Base-by-base conservation (phyloP, 2,888 invertebrate species). In the Balanococcus diminutus region DNA sequence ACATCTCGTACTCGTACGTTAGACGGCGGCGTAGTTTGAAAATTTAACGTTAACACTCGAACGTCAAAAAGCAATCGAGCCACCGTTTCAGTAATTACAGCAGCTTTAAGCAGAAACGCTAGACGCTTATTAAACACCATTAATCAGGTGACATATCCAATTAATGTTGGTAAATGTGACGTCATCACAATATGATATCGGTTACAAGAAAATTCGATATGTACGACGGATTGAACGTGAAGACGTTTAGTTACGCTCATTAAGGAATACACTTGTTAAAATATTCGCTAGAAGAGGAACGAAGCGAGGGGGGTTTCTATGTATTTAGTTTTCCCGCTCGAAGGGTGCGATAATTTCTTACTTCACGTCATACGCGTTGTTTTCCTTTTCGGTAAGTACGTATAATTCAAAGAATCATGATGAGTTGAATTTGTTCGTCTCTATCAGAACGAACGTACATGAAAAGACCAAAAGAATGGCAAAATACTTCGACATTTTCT, bases 131-230 rank as follows among this genome's bases (percentile, higher is more conserved):
- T 87, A 87, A 87, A 87, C 83, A 86, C 85, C 87, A 87, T 87
- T 87, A 87, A 87, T 87, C 87, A 87, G 87, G 86, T 87, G 87
- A 87, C 87, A 87, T 87, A 87, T 86, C 86, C 87, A 87, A 87
- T 87, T 87, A 87, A 87, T 87, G 86, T 87, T 87, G 87, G 86
- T 86, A 87, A 86, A 84, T 87, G 87, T 87, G 86, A 87, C 87
- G 87, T 87, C 87, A 87, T 87, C 87, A 86, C 86, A 87, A 87
- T 87, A 86, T 61, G 86, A 87, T 87, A 84, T 84, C 84, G 84
- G 84, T 84, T 56, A 83, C 83, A 51, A 32, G 83, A 83, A 56
- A 83, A 83, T 83, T 56, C 56, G 83, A 83, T 83, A 83, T 46
- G 56, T 83, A 31, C 25, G 61, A 61, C 83, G 83, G 56, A 83